Conservation (phyloP, 2,888 invertebrate species). For the Dione juno region DNA sequence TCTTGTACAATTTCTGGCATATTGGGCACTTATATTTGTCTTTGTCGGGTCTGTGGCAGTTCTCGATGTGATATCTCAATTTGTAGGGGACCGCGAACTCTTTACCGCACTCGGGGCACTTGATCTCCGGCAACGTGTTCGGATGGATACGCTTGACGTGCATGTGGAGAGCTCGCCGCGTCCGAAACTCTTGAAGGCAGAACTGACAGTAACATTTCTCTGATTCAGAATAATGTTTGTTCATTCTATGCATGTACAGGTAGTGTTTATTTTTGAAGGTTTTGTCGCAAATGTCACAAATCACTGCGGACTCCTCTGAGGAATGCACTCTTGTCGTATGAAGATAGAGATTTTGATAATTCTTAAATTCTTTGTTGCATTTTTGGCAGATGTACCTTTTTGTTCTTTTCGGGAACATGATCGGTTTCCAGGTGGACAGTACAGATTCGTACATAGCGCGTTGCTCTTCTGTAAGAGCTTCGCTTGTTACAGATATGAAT, state of each 20-base stretch:
- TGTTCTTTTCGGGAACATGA: conserved; percentile 65
- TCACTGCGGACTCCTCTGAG: conserved; percentile 70
- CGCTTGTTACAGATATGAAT: conserved; percentile 71
- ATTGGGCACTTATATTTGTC: conserved; percentile 72
- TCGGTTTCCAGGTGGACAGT: conserved; percentile 72
- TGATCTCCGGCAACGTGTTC: conserved; percentile 69
- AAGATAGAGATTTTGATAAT: conserved; percentile 73
- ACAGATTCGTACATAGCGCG: conserved; percentile 77
- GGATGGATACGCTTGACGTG: conserved; percentile 74
- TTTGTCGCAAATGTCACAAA: conserved; percentile 74
- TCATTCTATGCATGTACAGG: conserved; percentile 78
- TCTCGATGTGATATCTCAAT: conserved; percentile 68
- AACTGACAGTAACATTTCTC: conserved; percentile 76
- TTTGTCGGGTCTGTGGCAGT: conserved; percentile 62
- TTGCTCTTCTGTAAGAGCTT: conserved; percentile 68
- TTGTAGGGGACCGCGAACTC: conserved; percentile 74
- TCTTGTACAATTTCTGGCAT: conserved; percentile 73
- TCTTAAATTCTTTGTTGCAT: conserved; percentile 76
- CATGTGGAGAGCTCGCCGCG: conserved; percentile 71
- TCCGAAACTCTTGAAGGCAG: conserved; percentile 74
- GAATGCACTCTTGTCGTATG: conserved; percentile 77
- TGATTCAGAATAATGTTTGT: conserved; percentile 75
- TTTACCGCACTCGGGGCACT: conserved; percentile 72
- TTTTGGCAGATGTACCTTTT: conserved; percentile 72
- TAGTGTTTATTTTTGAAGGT: conserved; percentile 79